A percentile compares a stretch with the other conserved stretches of the same genome.
Conservation (phyloP, 2,888 invertebrate species). For the Sycophila texana region DNA sequence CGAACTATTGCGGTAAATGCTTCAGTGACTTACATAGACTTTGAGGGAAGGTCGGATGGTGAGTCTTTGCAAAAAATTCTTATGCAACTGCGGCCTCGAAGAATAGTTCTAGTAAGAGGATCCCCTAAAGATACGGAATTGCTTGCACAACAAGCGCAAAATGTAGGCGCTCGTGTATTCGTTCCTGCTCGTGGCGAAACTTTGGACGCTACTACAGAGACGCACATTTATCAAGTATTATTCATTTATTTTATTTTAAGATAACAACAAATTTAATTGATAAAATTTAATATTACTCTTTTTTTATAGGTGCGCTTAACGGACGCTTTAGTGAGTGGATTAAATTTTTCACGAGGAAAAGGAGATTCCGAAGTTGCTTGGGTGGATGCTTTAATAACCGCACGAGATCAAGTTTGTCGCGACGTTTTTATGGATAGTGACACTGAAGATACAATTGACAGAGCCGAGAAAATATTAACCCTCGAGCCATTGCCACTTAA, state of each 20-base stretch:
- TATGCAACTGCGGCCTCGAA: conserved; percentile 81
- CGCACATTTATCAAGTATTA: conserved; percentile 95
- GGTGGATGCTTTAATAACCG: conserved; percentile 88
- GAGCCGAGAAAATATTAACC: conserved; percentile 79
- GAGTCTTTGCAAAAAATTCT: conserved; percentile 86
- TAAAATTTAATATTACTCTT: conserved; percentile 1
- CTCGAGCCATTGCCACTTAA: conserved; percentile 81
- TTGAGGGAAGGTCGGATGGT: conserved; percentile 95
- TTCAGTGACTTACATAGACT: conserved; percentile 94
- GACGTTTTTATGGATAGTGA: conserved; percentile 80
- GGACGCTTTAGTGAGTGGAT: conserved; percentile 91
- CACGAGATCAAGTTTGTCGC: conserved; percentile 76
- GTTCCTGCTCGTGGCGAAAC: conserved; percentile 88
- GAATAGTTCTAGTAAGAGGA: conserved; percentile 86
- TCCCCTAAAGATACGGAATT: conserved; percentile 82
- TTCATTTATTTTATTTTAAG: background rate
- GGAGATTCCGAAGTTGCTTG: conserved; percentile 97
- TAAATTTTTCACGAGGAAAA: conserved; percentile 89
- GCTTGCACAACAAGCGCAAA: conserved; percentile 83
- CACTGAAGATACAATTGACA: conserved; percentile 74
- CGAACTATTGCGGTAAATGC: conserved; percentile 89
- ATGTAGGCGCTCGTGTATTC: conserved; percentile 86
- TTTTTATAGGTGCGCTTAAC: conserved; percentile 87
- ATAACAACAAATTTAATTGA: background rate
- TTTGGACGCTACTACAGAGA: conserved; percentile 97